Evolutionary conservation across 2,888 invertebrate genomes (phyloP), one percentile per base, ranked within the genome.

Genomic region (Eupithecia insigniata): DNA sequence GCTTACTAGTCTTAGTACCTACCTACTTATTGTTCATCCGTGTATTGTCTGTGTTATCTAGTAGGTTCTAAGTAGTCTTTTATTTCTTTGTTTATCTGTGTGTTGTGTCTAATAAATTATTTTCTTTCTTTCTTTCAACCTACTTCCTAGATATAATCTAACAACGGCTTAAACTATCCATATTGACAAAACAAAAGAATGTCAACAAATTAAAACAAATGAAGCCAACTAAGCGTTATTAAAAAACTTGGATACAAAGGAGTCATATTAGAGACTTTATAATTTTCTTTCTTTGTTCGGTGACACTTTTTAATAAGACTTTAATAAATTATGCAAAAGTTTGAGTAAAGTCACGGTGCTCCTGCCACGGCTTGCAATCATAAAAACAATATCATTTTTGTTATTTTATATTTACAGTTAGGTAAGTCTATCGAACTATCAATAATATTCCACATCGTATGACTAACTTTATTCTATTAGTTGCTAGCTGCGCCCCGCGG

Each of bases 231-330:
- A 77, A 82, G 74, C 80, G 80, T 85, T 86, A 88, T 88, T 87
- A 87, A 85, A 85, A 86, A 87, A 85, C 85, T 87, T 85, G 82
- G 83, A 79, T 82, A 84, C 84, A 84, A 86, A 83, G 83, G 82
- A 85, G 83, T 34, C 36, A 82, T 80, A 82, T 82, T 83, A 87
- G 85, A 87, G 87, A 85, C 87, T 87, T 86, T 86, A 84, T 84
- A 83, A 85, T 82, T 81, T 82, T 82, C 80, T 81, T 84, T 86
- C 88, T 87, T 88, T 85, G 84, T 88, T 83, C 85, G 84, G 87
- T 87, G 89, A 90, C 89, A 90, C 86, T 91, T 90, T 90, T 90
- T 90, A 91, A 90, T 90, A 91, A 90, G 89, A 89, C 89, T 89
- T 89, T 90, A 87, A 90, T 91, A 89, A 91, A 90, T 90, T 91